Conservation (phyloP, 1,140 invertebrate species). For the Macrostomum lignano region DNA sequence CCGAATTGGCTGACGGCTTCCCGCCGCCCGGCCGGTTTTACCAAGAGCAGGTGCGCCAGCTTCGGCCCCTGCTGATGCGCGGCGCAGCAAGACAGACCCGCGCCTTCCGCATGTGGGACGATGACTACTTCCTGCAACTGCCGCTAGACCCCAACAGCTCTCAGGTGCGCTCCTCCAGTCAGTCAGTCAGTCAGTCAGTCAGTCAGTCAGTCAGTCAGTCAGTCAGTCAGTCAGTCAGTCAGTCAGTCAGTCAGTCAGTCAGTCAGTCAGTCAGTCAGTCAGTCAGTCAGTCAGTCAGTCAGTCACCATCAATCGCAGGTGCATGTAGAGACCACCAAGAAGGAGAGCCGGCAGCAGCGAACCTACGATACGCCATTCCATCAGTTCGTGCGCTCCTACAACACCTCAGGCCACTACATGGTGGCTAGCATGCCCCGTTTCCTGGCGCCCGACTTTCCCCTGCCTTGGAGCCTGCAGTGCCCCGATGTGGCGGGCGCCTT, state of each 20-base stretch:
- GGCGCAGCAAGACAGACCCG: constrained; percentile 12
- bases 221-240: too few species aligned
- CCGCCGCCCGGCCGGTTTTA: constrained; percentile 13
- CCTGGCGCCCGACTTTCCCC: too few species aligned
- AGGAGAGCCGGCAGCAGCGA: constrained; percentile 14
- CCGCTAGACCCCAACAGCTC: too few species aligned
- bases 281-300: too few species aligned
- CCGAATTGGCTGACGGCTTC: constrained; percentile 11
- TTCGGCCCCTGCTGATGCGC: constrained; percentile 14
- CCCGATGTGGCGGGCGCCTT: too few species aligned
- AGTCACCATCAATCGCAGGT: too few species aligned
- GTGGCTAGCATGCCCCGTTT: constrained; percentile 15
- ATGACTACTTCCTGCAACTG: constrained; percentile 15
- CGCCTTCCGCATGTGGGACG: constrained; percentile 16
- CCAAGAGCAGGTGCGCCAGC: constrained; percentile 11
- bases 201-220: too few species aligned
- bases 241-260: too few species aligned
- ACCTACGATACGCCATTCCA: constrained; percentile 12
- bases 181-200: too few species aligned
- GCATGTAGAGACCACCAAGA: constrained; percentile 20
- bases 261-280: too few species aligned
- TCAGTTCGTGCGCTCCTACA: constrained; percentile 18
- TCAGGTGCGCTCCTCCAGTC: too few species aligned
- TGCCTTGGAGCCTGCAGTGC: too few species aligned
- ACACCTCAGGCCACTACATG: constrained; percentile 17